Percentiles rank a stretch among this genome's conserved stretches.
These are phyloP conservation scores for Falco columbarius DNA, from an alignment of 2,797 vertebrate species.

Conservation along the genomic window DNA sequence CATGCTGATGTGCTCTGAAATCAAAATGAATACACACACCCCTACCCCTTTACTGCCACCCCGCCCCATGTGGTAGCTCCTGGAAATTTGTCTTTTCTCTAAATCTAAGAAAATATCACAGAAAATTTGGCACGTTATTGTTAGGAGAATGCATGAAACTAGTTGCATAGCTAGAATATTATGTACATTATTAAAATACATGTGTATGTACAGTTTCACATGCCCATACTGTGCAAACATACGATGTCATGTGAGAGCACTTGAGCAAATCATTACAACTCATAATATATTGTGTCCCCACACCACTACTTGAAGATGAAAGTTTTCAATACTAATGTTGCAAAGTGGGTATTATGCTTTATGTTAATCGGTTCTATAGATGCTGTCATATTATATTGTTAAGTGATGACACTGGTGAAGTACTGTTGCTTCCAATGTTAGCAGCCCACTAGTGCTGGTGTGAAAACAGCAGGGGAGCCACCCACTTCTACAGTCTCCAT, in stretches of 20 bases:
- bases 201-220: not conserved
- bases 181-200: not conserved
- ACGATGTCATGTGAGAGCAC: not conserved
- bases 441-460: not conserved
- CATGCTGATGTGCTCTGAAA: slow-evolving; percentile 51
- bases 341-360: slow-evolving; percentile 69
- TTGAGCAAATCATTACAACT: slow-evolving; percentile 14
- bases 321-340: slow-evolving; percentile 63
- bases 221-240: not conserved
- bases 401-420: slow-evolving; percentile 55
- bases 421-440: slow-evolving; percentile 32
- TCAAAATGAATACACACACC: not conserved
- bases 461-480: not conserved
- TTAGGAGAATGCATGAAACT: not conserved
- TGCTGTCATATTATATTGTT: slow-evolving; percentile 49
- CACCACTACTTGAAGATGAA: slow-evolving; percentile 39
- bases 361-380: slow-evolving; percentile 58
- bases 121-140: not conserved
- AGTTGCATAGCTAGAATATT: not conserved
- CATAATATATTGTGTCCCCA: not conserved
- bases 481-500: not conserved
- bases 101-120: not conserved
- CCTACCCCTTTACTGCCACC: not conserved
- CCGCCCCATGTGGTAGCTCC: not conserved
- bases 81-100: not conserved